Evolutionary conservation across 1,140 invertebrate genomes (phyloP), one percentile per base, ranked within the genome.

Genomic region (Matsumurasca onukii): DNA sequence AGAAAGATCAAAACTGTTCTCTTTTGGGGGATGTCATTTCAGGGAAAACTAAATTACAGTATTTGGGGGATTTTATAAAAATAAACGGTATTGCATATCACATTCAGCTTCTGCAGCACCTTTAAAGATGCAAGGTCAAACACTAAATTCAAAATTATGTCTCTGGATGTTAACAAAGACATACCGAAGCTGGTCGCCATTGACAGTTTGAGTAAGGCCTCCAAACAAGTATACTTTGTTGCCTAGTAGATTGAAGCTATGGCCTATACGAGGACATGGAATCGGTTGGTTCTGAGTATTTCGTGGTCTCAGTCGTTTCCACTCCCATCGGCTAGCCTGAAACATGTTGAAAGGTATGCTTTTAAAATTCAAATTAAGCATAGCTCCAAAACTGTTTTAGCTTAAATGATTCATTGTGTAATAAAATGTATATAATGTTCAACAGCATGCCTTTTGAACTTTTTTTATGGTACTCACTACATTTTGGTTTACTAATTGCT

Each of bases 311-410:
- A 99, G 81, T 77, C 91, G 88, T 76, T 95, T 93, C 97, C 97
- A 99, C 82, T 99, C 97, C 97, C 97, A 99, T 69, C 94, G 85
- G 80, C n/a, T 97, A 96, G 69, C 97, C 97, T 83, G 99, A 99
- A 3, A 25, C 81, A 78, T 94, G 52, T 22, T 57, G 66, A 17
- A 71, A 68, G 70, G 31, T 13, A 61, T 49, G 31, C 24, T 52
- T 3, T 30, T 3, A 59, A 59, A 5, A 55, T 12, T 55, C 51
- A 55, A 12, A 55, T 5, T 12, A 12, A 55, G 24, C 24, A 5
- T 39, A 39, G 34, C 17, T 39, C 5, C 5, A 9, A 39, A 39
- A 17, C 34, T n/a, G n/a, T n/a, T n/a, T n/a, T n/a, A n/a, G n/a
- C n/a, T n/a, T 39, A 9, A 39, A 39, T 39, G 34, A 9, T 39